Base-by-base conservation (phyloP, 2,113 vertebrate genomes). In the Gavia stellata region DNA sequence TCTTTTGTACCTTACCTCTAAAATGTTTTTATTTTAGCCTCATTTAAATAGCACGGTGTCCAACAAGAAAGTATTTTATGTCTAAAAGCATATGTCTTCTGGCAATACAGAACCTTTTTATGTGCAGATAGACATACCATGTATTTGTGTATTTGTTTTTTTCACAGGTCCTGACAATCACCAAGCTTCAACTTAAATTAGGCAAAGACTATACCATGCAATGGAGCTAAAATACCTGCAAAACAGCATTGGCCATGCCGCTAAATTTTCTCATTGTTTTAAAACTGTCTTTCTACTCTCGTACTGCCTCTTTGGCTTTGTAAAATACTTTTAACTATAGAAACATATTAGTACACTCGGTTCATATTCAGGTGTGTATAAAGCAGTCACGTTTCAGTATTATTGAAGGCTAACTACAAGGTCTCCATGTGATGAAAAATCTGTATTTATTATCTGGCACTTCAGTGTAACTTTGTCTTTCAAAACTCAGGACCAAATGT, bases 141-240 rank as follows among this genome's bases (percentile, higher is more conserved):
- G 4, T 12, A 18, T 36, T 61, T 77, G 3, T 47, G 7, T 33
- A 21, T 18, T n/a, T n/a, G 47, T 19, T 47, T 36, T 50, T 65
- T 63, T 70, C 31, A 36, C 79, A 98, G 97, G 49, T 81, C 45
- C 23, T 97, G 47, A 78, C 15, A 13, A 73, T 97, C 38, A 81
- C 66, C 38, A 18, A 45, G 9, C 81, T 97, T 68, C 65, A 55
- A 10, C 85, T 97, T 67, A 19, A 7, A 13, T 86, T 97, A 33
- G 97, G 97, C n/a, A 80, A 86, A 59, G 26, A 81, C 25, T 97
- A 97, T 81, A 55, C 90, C 26, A 53, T 97, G 8, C 14, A 50
- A 29, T 97, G 97, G 97, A 84, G 47, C 21, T 62, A 82, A 58
- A 45, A 59, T 28, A 2, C 33, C 65, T 70, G n/a, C 14, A 10